Evolutionary conservation across 2,888 invertebrate species (phyloP), one percentile per base, ranked within the genome.

Genomic region (Abrostola tripartita): DNA sequence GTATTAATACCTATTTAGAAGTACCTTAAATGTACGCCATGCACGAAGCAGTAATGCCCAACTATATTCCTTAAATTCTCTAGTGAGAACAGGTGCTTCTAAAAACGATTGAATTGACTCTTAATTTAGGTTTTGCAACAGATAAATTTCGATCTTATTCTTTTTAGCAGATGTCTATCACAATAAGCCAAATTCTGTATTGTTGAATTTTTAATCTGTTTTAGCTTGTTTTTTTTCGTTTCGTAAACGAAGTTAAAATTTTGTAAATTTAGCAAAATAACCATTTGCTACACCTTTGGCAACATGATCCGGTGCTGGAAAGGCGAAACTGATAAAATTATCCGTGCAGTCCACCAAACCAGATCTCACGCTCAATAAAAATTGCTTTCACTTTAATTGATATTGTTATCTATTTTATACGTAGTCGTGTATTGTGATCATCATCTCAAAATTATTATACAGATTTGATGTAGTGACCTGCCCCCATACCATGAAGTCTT

Each of bases 311-410:
- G 55, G 49, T 41, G 14, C 42, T 60, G 58, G 64, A 66, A 54
- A 65, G 65, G 67, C 65, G 67, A 68, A 79, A 62, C 73, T 65
- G 58, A 75, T 68, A 71, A 79, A 69, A 76, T 69, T 61, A 65
- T 67, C 64, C 78, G 68, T 76, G 74, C 70, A 60, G 67, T 76
- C 74, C 71, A 60, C 60, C 61, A 74, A 75, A 77, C 68, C 67
- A 72, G 68, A 76, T 81, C 72, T 81, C 83, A 81, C 73, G 71
- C 53, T 76, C 72, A 74, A 80, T 71, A 74, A 66, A 68, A 65
- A 69, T 59, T 53, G 68, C 78, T 79, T 81, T 81, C 78, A 76
- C 81, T 81, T 72, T 70, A 73, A 67, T 76, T 70, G 65, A 72
- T 78, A 72, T 52, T 67, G 67, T 67, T 74, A 79, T 77, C 67